phyloP scores from a whole-genome alignment of 2,113 vertebrate species.

The Pipra filicauda region DNA sequence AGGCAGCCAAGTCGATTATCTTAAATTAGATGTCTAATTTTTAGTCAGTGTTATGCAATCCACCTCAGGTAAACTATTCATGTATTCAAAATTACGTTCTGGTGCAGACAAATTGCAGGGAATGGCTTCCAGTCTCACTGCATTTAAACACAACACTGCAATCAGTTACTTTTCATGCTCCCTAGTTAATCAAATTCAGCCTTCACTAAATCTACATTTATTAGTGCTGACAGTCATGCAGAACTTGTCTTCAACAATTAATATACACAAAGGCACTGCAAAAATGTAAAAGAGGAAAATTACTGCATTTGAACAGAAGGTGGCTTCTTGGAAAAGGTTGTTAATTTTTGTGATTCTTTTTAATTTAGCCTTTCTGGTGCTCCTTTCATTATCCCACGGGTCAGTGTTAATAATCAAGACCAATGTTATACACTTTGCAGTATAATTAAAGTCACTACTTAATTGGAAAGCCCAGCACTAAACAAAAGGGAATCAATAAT shows the following conservation, averaged over 20 bases:
- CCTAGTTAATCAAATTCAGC: not conserved
- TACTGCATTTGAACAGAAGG: not conserved
- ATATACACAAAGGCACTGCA: not conserved
- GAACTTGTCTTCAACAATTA: constrained; percentile 12
- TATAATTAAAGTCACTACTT: constrained; percentile 67
- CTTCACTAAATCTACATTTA: constrained; percentile 1
- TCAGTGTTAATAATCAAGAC: constrained; percentile 62
- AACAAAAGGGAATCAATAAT: constrained; percentile 62
- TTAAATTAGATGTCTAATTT: not conserved
- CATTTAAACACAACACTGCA: constrained; percentile 37
- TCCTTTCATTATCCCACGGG: constrained; percentile 39
- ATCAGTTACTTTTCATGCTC: constrained; percentile 45
- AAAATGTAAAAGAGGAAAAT: not conserved
- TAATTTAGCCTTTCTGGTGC: constrained; percentile 47
- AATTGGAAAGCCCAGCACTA: constrained; percentile 65
- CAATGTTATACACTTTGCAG: constrained; percentile 47
- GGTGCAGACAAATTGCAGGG: constrained; percentile 10
- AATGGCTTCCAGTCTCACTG: constrained; percentile 28
- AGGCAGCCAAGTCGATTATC: not conserved
- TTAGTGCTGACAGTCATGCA: constrained; percentile 22
- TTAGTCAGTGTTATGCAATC: not conserved
- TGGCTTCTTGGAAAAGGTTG: not conserved
- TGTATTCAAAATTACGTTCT: not conserved
- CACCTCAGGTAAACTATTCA: constrained; percentile 11
- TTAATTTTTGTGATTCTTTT: constrained; percentile 48